Conservation (phyloP, 2,797 vertebrate genomes). For the Acropternis orthonyx region DNA sequence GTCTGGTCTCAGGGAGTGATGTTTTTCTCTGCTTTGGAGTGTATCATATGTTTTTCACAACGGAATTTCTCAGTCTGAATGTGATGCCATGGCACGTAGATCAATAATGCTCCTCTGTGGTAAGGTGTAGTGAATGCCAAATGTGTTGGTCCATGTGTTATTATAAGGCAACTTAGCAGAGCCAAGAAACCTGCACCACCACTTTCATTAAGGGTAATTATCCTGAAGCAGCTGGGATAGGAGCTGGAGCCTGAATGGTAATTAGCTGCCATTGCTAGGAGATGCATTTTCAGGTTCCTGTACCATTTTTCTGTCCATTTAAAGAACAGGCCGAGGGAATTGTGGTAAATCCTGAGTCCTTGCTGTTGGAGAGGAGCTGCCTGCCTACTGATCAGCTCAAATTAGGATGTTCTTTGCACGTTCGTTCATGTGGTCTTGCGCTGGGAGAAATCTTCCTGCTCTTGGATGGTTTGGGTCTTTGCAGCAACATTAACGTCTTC, state of each 20-base stretch:
- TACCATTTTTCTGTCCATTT: slow-evolving; percentile 25
- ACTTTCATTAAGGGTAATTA: slow-evolving; percentile 62
- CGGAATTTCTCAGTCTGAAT: slow-evolving; percentile 28
- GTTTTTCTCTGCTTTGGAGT: slow-evolving; percentile 44
- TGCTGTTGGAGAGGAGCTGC: neutral
- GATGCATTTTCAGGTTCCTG: slow-evolving; percentile 14
- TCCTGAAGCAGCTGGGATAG: slow-evolving; percentile 47
- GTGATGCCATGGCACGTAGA: neutral
- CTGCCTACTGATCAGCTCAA: slow-evolving; percentile 15
- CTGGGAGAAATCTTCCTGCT: neutral
- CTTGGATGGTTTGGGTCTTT: neutral
- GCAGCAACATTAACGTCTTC: neutral
- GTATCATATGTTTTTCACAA: slow-evolving; percentile 30
- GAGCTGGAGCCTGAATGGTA: slow-evolving; percentile 34
- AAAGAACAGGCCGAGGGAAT: neutral
- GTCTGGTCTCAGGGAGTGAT: neutral
- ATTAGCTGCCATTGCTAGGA: slow-evolving; percentile 43
- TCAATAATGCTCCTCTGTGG: slow-evolving; percentile 53
- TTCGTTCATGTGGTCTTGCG: neutral
- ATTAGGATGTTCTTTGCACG: slow-evolving; percentile 18
- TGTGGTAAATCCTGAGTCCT: neutral
- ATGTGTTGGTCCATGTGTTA: neutral
- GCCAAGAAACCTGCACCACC: slow-evolving; percentile 52
- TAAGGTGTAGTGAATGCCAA: slow-evolving; percentile 55
- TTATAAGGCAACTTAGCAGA: slow-evolving; percentile 17